Evolutionary conservation across 2,113 vertebrate species (phyloP), one percentile per base, ranked within the genome.

Genomic region (Lasiurus cinereus): DNA sequence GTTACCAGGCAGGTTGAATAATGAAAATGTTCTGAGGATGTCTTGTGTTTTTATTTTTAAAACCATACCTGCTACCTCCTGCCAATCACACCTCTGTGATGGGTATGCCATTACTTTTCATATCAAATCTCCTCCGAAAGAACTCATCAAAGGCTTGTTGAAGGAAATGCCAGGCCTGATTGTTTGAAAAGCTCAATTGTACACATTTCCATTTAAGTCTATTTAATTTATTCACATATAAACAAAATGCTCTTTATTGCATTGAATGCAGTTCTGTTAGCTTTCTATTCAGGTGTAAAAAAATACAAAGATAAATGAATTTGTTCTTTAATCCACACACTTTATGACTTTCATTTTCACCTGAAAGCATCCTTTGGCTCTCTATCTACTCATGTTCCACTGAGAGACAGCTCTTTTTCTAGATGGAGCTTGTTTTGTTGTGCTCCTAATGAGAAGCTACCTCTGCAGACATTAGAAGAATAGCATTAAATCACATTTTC

Each of bases 301-400:
- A 97, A 93, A 98, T 96, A 97, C 96, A 98, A 91, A 98, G 97
- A 98, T 97, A 97, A 98, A 98, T 97, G 95, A 74, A 91, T 96
- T 80, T 97, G 56, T 89, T 98, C 90, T 96, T 94, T 92, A 96
- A 97, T 96, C 97, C 92, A 96, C 69, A 93, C 16, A 90, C 43
- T 88, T 96, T 92, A 84, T 96, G 96, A 95, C 96, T 98, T 98
- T 98, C 93, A 97, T 98, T 95, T 97, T 91, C 39, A 98, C 86
- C 78, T 94, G 92, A 97, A 97, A 97, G 96, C 87, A 82, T 96
- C 50, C 88, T 97, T 91, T 90, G 89, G 82, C 93, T 97, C 52
- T 89, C 77, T 94, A 29, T 92, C 91, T 94, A 46, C 74, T 96
- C 77, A 39, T 92, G 22, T 94, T 96, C 74, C 19, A 77, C 15